A percentile compares a stretch with the other conserved stretches of the same genome.
Evolutionary conservation across 2,113 vertebrate genomes (phyloP).

Genomic region (Tangachromis dhanisi): DNA sequence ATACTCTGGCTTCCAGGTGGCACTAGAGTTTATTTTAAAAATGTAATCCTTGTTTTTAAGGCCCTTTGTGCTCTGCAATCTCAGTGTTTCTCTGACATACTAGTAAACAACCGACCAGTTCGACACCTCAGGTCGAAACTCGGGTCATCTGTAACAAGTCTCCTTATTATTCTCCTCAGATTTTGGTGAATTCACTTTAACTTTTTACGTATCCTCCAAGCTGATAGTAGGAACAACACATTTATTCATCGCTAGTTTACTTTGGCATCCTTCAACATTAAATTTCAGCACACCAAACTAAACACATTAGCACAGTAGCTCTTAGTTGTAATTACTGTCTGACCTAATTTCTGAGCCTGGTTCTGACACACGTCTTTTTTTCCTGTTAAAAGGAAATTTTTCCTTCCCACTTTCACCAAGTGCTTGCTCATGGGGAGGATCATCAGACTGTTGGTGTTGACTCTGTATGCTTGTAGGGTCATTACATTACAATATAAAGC

Average conservation of each 20-base stretch:
- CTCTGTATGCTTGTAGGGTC: background rate
- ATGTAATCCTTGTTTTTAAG: background rate
- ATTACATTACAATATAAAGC: background rate
- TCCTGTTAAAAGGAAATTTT: background rate
- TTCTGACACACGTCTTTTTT: background rate
- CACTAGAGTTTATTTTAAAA: background rate
- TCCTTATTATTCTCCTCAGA: background rate
- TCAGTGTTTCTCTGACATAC: background rate
- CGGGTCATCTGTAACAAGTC: background rate
- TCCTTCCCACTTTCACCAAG: background rate
- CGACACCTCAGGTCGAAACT: background rate
- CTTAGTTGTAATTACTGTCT: background rate
- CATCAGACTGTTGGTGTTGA: background rate
- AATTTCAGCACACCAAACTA: background rate
- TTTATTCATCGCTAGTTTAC: background rate
- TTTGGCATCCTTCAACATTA: background rate
- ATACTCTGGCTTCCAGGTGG: background rate
- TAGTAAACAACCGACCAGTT: background rate
- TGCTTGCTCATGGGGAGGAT: background rate
- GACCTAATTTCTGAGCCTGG: background rate
- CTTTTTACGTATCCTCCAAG: background rate
- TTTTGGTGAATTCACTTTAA: background rate
- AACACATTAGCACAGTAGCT: background rate
- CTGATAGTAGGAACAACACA: background rate
- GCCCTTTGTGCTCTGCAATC: background rate